Conservation (phyloP, 2,113 vertebrate species). For the Grammomys dolichurus region DNA sequence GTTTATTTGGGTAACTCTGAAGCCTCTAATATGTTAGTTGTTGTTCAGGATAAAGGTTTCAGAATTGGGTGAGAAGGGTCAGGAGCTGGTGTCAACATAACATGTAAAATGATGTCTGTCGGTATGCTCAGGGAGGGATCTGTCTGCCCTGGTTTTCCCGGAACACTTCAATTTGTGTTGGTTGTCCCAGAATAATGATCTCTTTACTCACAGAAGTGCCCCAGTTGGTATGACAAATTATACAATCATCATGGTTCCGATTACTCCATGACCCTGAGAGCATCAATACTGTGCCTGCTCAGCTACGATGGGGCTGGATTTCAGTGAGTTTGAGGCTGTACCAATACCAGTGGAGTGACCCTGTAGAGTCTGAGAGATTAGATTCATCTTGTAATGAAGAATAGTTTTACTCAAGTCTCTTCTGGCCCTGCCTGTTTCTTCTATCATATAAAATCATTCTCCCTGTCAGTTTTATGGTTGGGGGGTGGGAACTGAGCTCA, state of each 20-base stretch:
- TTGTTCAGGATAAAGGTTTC: neutral
- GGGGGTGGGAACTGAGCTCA: neutral
- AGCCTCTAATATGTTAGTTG: neutral
- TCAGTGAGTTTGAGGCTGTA: neutral
- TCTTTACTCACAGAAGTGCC: constrained; percentile 1
- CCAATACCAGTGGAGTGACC: neutral
- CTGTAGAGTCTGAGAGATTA: neutral
- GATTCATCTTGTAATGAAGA: neutral
- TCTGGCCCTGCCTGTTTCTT: neutral
- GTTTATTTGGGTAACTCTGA: constrained; percentile 11
- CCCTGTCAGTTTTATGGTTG: neutral
- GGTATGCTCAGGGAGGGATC: neutral
- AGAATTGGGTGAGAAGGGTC: neutral
- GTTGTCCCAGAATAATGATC: neutral
- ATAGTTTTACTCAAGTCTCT: neutral
- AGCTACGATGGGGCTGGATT: neutral
- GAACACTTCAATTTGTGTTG: neutral
- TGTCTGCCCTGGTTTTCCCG: neutral
- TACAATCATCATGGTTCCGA: constrained; percentile 31
- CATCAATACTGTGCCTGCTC: neutral
- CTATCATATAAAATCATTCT: neutral
- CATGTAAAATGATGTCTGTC: neutral
- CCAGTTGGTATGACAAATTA: neutral
- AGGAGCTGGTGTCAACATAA: neutral
- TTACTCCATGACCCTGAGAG: constrained; percentile 17